A percentile compares a stretch with the other conserved stretches of the same genome.
phyloP scores from a whole-genome alignment of 1,140 invertebrate species.

The Dinoponera quadriceps region DNA sequence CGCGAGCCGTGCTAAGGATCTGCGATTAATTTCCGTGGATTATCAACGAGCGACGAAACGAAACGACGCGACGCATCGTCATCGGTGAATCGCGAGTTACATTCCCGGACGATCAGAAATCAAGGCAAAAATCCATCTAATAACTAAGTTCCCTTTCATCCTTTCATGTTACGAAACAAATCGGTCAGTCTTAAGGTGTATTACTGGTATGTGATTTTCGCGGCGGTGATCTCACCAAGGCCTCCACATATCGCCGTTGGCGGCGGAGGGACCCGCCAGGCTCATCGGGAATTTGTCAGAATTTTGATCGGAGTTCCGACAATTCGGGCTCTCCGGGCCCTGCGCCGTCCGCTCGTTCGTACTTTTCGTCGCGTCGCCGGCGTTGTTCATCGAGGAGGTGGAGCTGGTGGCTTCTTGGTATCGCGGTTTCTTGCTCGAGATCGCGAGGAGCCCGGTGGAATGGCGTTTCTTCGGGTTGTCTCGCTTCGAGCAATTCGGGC shows the following conservation, averaged over 20 bases:
- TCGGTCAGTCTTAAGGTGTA: neutral
- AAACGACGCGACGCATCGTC: neutral
- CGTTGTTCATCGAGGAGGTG: constrained; percentile 51
- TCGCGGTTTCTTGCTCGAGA: constrained; percentile 81
- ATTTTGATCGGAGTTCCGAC: constrained; percentile 76
- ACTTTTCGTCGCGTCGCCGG: constrained; percentile 55
- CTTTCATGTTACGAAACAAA: constrained; percentile 1
- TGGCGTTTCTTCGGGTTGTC: constrained; percentile 77
- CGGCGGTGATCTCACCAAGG: constrained; percentile 80
- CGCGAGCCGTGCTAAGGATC: neutral
- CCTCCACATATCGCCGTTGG: constrained; percentile 85
- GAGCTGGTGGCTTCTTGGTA: constrained; percentile 78
- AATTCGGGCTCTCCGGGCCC: constrained; percentile 75
- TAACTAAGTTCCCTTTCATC: neutral
- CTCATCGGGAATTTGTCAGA: constrained; percentile 74
- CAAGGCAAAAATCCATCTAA: neutral
- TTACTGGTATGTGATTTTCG: constrained; percentile 5
- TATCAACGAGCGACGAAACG: constrained; percentile 2
- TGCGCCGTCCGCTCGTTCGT: constrained; percentile 77
- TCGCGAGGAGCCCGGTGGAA: constrained; percentile 79
- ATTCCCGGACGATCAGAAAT: neutral
- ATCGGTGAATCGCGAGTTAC: neutral
- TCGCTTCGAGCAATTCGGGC: constrained; percentile 54
- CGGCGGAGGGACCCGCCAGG: constrained; percentile 75
- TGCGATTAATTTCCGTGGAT: neutral